Evolutionary conservation across 2,888 invertebrate species (phyloP).

Genomic region (Cerastoderma edule): DNA sequence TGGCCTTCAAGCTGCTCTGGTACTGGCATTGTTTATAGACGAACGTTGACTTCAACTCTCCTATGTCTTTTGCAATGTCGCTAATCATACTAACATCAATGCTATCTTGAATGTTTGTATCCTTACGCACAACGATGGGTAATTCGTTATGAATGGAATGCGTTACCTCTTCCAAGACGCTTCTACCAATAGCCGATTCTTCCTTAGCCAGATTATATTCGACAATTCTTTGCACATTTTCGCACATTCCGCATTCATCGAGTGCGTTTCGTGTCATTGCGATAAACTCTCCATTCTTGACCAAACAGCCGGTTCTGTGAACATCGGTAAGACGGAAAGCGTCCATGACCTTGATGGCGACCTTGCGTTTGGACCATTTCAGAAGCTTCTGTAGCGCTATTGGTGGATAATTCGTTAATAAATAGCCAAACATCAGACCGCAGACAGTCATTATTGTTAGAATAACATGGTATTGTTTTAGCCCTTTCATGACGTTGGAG

Average conservation of each 20-base stretch:
- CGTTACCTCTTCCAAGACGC: not conserved
- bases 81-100: not conserved
- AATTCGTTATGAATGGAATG: slow-evolving; percentile 12
- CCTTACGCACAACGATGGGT: not conserved
- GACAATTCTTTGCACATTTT: not conserved
- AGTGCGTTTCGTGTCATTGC: not conserved
- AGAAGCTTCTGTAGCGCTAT: not conserved
- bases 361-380: slow-evolving; percentile 17
- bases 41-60: not conserved
- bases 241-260: slow-evolving; percentile 20
- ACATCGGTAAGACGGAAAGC: not conserved
- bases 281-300: not conserved
- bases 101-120: not conserved
- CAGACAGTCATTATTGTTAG: too few species aligned
- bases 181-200: not conserved
- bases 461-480: too few species aligned
- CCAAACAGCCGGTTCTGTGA: slow-evolving; percentile 2
- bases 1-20: slow-evolving; percentile 6
- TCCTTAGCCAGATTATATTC: not conserved
- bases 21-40: slow-evolving; percentile 20
- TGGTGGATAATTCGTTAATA: too few species aligned
- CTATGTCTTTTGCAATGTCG: not conserved
- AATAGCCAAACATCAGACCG: too few species aligned
- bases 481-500: too few species aligned
- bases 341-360: slow-evolving; percentile 12